Evolutionary conservation across 2,113 vertebrate genomes (phyloP), one percentile per base, ranked within the genome.

Genomic region (Rhinolophus sinicus): DNA sequence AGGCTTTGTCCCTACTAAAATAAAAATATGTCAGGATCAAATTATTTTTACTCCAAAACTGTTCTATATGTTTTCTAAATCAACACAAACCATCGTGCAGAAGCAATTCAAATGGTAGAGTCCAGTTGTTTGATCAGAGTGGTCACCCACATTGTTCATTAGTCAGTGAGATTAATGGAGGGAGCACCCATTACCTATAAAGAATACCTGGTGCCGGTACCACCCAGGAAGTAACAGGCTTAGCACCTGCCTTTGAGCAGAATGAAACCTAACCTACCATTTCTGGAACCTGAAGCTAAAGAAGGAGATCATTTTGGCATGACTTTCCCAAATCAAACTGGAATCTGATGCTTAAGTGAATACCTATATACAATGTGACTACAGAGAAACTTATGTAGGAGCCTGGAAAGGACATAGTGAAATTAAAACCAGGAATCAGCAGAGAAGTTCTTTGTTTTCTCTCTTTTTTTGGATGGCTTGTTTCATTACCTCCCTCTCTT

Each of bases 1-100:
- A 97, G 33, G 33, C n/a, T 83, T 96, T 97, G 67, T 96, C 40
- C 50, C 40, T 91, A 50, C 85, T 90, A 85, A 78, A 91, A 95
- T 54, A 35, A 96, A 92, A 92, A 26, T 60, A 33, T 62, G 54
- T 44, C 69, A 75, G 30, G 35, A 81, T 91, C 75, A 94, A 56
- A 92, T 95, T 87, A 80, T 92, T 96, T 90, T 60, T 84, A 54
- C 14, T 47, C 81, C 47, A 88, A 87, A 94, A 30, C 33, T 26
- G 44, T 70, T 19, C 1, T 87, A 8, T 81, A 54, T 90, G 62
- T 77, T 95, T 84, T 52, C 64, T 95, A 69, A 93, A 93, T 52
- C 65, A 78, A 77, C 6, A 72, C 24, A 84, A 90, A 88, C 40
- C 47, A 14, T 88, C 47, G 26, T 15, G 35, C 40, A 40, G 54